A percentile compares a stretch with the other conserved stretches of the same genome.
These are phyloP conservation scores for Antheraea mylitta DNA, from an alignment of 1,140 invertebrate genomes.

Conservation along the genomic window DNA sequence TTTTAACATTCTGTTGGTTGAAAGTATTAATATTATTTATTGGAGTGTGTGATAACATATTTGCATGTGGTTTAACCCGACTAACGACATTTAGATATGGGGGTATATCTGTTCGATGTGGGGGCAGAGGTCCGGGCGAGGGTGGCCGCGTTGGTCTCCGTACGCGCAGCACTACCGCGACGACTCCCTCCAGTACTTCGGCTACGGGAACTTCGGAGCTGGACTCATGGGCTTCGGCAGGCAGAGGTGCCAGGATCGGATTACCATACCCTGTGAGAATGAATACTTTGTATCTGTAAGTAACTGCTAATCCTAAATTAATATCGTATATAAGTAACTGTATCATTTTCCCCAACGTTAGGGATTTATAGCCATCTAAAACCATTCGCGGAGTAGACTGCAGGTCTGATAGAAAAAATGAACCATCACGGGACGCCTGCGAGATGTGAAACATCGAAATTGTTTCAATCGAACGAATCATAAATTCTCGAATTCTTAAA, in stretches of 20 bases:
- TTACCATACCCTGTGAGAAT: constrained; percentile 89
- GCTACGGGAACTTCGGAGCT: constrained; percentile 62
- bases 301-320: constrained; percentile 18
- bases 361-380: no score
- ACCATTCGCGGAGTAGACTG: no score
- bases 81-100: constrained; percentile 60
- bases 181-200: constrained; percentile 56
- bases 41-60: neutral
- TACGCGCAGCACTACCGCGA: constrained; percentile 63
- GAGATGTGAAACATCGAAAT: no score
- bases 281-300: constrained; percentile 89
- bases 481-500: no score
- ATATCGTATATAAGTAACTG: no score
- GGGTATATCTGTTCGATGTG: constrained; percentile 61
- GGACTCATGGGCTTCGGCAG: constrained; percentile 53
- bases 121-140: constrained; percentile 40
- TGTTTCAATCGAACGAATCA: no score
- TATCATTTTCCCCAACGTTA: no score
- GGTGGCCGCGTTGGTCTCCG: constrained; percentile 56
- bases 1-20: no score
- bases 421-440: no score
- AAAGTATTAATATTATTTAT: no score
- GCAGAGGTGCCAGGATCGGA: constrained; percentile 83
- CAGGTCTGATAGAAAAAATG: no score
- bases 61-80: constrained; percentile 4